These are phyloP conservation scores for Ariolimax columbianus DNA, from an alignment of 2,888 invertebrate genomes.

Conservation along the genomic window DNA sequence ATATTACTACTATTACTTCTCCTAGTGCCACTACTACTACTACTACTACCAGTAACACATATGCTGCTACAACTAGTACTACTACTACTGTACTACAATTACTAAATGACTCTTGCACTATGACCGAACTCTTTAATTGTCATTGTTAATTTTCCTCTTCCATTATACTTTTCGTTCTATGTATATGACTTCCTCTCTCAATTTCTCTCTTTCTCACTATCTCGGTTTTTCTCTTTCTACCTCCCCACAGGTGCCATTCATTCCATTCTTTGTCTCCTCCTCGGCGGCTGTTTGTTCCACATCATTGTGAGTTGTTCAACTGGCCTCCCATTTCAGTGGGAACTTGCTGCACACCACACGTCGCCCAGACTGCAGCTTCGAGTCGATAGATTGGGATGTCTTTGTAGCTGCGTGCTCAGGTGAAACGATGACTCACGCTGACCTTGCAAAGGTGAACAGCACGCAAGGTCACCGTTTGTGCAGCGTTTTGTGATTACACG, in stretches of 20 bases:
- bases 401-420: slow-evolving; percentile 16
- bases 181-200: too few relatives aligned
- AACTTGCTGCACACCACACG: background rate
- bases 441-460: slow-evolving; percentile 25
- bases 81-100: too few relatives aligned
- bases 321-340: background rate
- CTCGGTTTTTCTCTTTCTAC: background rate
- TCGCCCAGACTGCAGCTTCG: background rate
- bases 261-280: background rate
- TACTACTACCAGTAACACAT: too few relatives aligned
- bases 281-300: background rate
- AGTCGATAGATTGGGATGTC: slow-evolving; percentile 5
- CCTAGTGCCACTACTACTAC: too few relatives aligned
- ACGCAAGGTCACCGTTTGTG: slow-evolving; percentile 15
- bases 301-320: background rate
- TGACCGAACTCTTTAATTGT: too few relatives aligned
- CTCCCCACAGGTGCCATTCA: background rate
- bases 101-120: too few relatives aligned
- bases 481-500: slow-evolving; percentile 1
- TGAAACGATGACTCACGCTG: slow-evolving; percentile 29
- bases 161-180: too few relatives aligned
- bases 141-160: too few relatives aligned
- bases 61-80: too few relatives aligned
- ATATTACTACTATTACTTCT: too few relatives aligned
- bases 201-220: too few relatives aligned